These are phyloP conservation scores for Pharmacophagus antenor DNA, from an alignment of 2,888 invertebrate species.

Conservation along the genomic window DNA sequence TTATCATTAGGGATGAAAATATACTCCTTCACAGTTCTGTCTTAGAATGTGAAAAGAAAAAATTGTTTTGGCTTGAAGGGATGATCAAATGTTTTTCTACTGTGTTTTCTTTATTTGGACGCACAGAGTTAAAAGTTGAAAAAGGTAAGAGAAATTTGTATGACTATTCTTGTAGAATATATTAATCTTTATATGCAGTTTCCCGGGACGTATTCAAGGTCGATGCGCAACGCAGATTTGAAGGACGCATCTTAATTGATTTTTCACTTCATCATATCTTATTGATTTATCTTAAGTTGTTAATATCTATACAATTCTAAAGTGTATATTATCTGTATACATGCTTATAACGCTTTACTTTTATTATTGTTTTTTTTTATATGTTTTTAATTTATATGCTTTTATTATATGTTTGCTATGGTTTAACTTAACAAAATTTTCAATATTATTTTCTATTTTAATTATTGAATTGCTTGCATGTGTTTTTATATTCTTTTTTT, in stretches of 20 bases:
- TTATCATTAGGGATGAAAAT: conserved; percentile 39
- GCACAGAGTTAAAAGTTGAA: conserved; percentile 83
- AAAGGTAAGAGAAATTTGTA: conserved; percentile 67
- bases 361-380: neutral
- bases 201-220: conserved; percentile 43
- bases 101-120: conserved; percentile 92
- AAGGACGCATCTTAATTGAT: conserved; percentile 33
- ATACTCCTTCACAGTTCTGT: conserved; percentile 37
- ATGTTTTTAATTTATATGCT: too few relatives aligned
- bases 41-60: conserved; percentile 64
- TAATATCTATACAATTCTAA: neutral
- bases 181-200: conserved; percentile 32
- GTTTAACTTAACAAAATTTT: neutral
- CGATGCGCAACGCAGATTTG: conserved; percentile 44
- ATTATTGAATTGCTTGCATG: neutral
- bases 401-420: too few relatives aligned
- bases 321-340: neutral
- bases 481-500: too few relatives aligned
- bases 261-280: conserved; percentile 14
- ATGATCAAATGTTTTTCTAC: conserved; percentile 94
- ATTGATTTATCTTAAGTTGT: neutral
- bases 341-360: neutral
- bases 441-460: neutral
- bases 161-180: neutral
- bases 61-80: conserved; percentile 88